Percentiles rank a stretch among this genome's conserved stretches.
phyloP scores from a whole-genome alignment of 2,113 vertebrate genomes.

The Caracal caracal region DNA sequence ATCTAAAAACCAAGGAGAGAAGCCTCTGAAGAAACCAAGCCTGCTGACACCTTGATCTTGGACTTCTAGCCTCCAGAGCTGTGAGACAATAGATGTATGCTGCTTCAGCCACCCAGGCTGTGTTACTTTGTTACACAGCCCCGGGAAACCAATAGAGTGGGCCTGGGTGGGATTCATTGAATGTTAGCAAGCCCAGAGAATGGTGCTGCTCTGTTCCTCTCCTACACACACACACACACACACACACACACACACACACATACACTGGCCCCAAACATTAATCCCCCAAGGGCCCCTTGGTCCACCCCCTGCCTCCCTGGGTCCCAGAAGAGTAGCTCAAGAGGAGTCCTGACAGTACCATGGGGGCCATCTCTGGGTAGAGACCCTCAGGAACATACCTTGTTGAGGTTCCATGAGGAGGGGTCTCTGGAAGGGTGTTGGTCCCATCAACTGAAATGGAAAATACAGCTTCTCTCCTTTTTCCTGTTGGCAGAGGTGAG shows the following conservation, averaged over 20 bases:
- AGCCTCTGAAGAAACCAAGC: neutral
- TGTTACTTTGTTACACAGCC: neutral
- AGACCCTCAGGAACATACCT: neutral
- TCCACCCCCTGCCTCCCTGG: neutral
- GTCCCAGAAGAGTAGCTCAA: neutral
- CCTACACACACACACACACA: too few relatives aligned
- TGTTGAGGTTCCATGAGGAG: neutral
- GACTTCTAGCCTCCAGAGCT: neutral
- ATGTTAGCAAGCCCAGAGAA: neutral
- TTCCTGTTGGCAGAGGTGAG: neutral
- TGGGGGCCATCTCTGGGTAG: neutral
- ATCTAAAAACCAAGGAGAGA: neutral
- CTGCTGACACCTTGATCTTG: neutral
- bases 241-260: too few relatives aligned
- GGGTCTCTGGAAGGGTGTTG: neutral
- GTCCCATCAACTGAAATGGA: neutral
- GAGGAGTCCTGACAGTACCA: neutral
- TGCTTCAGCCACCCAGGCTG: neutral
- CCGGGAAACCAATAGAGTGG: neutral
- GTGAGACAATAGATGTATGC: neutral
- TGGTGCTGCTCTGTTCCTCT: accelerated
- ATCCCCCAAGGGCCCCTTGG: accelerated
- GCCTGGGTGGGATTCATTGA: neutral
- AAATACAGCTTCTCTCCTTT: neutral
- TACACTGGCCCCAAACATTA: neutral